phyloP scores from a whole-genome alignment of 1,140 invertebrate species.

The Amphibalanus amphitrite region DNA sequence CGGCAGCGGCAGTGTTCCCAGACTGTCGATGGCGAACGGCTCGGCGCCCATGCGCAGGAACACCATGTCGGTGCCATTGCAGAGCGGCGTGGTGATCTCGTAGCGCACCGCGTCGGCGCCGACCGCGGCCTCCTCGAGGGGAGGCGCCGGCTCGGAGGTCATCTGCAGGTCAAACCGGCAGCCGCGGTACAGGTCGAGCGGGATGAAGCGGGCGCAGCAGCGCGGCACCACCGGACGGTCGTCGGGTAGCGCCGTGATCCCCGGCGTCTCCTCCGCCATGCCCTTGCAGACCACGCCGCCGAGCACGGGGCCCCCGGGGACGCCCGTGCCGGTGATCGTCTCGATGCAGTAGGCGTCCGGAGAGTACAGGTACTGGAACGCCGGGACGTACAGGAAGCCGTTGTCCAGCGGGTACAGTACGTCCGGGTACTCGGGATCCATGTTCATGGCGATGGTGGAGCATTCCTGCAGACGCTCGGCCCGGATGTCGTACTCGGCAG shows the following conservation, averaged over 20 bases:
- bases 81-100: not conserved
- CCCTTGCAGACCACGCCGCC: not conserved
- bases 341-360: constrained; percentile 16
- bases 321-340: constrained; percentile 12
- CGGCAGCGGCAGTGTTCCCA: not conserved
- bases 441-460: not conserved
- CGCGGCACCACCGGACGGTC: not conserved
- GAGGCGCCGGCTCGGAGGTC: not conserved
- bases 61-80: not conserved
- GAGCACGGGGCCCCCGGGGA: not conserved
- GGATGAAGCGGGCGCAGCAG: not conserved
- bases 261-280: not conserved
- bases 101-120: not conserved
- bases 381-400: constrained; percentile 16
- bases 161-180: not conserved
- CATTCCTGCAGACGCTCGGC: not conserved
- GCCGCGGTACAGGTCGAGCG: not conserved
- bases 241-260: not conserved
- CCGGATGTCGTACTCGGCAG: not conserved
- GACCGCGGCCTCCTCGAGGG: not conserved
- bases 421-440: not conserved
- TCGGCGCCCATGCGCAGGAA: not conserved
- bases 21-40: not conserved
- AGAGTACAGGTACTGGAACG: constrained; percentile 15
- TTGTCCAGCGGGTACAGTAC: constrained; percentile 10